Conservation (phyloP, 2,113 vertebrate species). For the Hyaena hyaena region DNA sequence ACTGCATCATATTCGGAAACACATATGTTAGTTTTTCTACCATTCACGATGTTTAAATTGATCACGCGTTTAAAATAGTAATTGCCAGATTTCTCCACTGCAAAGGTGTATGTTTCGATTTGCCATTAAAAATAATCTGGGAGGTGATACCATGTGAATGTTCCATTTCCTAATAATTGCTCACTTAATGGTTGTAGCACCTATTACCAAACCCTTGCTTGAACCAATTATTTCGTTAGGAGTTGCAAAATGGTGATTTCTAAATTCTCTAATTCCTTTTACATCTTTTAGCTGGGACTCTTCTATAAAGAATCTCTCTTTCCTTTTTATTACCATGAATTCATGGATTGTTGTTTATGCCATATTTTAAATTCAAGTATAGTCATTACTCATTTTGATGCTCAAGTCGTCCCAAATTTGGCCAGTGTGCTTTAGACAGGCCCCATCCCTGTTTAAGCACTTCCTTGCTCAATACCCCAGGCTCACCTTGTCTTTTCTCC, state of each 20-base stretch:
- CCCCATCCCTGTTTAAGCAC: neutral
- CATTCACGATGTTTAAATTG: neutral
- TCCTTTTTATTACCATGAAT: slow-evolving; percentile 9
- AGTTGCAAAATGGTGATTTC: slow-evolving; percentile 9
- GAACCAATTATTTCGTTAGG: neutral
- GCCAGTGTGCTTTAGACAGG: neutral
- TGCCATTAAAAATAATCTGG: neutral
- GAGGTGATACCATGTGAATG: neutral
- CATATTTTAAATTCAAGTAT: neutral
- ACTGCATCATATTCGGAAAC: neutral
- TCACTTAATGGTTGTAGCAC: neutral
- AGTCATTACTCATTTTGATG: slow-evolving; percentile 18
- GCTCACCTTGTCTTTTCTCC: neutral
- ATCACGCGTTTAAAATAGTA: neutral
- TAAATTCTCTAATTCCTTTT: neutral
- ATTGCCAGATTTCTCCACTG: neutral
- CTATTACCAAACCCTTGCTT: neutral
- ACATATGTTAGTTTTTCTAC: neutral
- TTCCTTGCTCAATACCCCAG: slow-evolving; percentile 22
- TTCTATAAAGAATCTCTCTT: neutral
- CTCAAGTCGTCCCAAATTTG: neutral
- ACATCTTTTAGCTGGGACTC: neutral
- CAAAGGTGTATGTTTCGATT: neutral
- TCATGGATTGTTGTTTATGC: neutral
- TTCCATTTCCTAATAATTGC: neutral